A percentile compares a stretch with the other conserved stretches of the same genome.
phyloP scores from a whole-genome alignment of 2,888 invertebrate species.

The Nineta flava region DNA sequence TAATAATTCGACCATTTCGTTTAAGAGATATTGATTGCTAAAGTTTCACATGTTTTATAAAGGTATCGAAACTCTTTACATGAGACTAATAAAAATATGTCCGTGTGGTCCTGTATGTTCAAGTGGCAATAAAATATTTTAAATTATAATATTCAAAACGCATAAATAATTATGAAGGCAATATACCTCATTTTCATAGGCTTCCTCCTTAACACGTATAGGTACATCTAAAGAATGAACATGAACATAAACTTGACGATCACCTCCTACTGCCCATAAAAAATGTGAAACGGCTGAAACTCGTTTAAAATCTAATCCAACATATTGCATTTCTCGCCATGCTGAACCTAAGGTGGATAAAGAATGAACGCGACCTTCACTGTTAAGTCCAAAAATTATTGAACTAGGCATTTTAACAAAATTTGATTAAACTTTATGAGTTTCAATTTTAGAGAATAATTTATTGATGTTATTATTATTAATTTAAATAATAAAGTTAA shows the following conservation, averaged over 20 bases:
- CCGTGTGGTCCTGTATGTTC: no score
- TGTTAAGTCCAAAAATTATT: constrained; percentile 68
- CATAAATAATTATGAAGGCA: not conserved
- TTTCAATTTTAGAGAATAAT: no score
- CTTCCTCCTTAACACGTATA: constrained; percentile 76
- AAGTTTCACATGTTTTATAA: no score
- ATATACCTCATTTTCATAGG: constrained; percentile 78
- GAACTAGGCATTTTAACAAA: constrained; percentile 45
- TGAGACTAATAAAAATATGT: no score
- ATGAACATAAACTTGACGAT: constrained; percentile 83
- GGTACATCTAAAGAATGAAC: constrained; percentile 82
- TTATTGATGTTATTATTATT: no score
- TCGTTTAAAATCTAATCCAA: constrained; percentile 78
- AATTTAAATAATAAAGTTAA: no score
- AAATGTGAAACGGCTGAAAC: constrained; percentile 71
- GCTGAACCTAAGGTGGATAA: constrained; percentile 63
- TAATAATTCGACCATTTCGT: no score
- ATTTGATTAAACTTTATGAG: no score
- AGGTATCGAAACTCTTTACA: no score
- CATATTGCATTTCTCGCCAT: constrained; percentile 76
- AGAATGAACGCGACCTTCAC: constrained; percentile 76
- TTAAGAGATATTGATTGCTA: no score
- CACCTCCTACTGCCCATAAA: constrained; percentile 86
- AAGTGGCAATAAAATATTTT: not conserved
- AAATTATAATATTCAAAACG: not conserved